Percentiles rank a stretch among this genome's conserved stretches.
Conservation (phyloP, 2,113 vertebrate genomes). For the Phocoena phocoena region DNA sequence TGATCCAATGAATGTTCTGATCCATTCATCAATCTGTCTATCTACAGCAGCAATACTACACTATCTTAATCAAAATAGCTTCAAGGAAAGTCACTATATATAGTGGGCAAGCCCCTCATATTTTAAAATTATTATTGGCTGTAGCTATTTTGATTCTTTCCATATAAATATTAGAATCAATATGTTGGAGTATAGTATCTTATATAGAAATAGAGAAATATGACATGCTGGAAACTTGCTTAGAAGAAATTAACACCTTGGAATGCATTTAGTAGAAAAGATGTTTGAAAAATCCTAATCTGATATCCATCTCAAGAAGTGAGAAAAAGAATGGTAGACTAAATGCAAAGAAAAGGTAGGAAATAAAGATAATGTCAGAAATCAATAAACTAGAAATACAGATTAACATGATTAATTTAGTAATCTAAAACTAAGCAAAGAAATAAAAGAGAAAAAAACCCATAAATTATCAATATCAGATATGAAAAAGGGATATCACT, state of each 20-base stretch:
- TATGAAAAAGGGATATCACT: not conserved
- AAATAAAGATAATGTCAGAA: not conserved
- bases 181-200: not conserved
- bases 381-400: not conserved
- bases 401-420: not conserved
- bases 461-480: not conserved
- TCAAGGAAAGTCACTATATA: not conserved
- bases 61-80: not conserved
- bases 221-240: not conserved
- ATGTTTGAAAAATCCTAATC: not conserved
- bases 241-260: not conserved
- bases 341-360: not conserved
- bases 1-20: not conserved
- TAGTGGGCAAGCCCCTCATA: not conserved
- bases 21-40: not conserved
- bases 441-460: not conserved
- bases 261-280: not conserved
- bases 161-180: not conserved
- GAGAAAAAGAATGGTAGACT: not conserved
- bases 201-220: not conserved
- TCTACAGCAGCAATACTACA: not conserved
- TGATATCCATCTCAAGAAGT: not conserved
- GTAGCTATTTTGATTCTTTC: not conserved
- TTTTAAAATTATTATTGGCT: not conserved
- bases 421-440: not conserved